Conservation (phyloP, 2,113 vertebrate species). For the Calyptomena viridis region DNA sequence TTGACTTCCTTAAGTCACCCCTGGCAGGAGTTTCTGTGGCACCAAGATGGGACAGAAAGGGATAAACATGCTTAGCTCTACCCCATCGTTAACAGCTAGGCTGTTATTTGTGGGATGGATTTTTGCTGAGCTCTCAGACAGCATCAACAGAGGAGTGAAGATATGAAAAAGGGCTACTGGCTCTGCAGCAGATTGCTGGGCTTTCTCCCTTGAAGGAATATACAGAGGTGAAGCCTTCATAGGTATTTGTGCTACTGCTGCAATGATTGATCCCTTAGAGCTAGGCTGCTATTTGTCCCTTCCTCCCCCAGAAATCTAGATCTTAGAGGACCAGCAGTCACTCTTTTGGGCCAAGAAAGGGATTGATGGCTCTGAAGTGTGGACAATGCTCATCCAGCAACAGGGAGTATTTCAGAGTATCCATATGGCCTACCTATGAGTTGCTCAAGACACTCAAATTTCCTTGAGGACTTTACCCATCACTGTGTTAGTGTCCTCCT, state of each 20-base stretch:
- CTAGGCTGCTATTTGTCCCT: background rate
- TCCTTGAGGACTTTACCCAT: background rate
- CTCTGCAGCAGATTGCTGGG: background rate
- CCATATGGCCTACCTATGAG: background rate
- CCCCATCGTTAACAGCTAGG: background rate
- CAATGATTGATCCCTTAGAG: background rate
- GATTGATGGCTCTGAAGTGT: background rate
- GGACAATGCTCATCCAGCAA: background rate
- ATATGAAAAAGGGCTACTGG: background rate
- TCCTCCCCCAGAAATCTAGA: background rate
- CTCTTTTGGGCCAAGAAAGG: background rate
- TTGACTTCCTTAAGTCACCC: background rate
- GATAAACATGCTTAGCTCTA: background rate
- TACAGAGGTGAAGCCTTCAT: background rate
- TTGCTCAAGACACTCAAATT: background rate
- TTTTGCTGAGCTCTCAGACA: conserved; percentile 24
- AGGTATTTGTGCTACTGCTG: background rate
- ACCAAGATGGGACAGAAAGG: background rate
- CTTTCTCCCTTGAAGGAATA: background rate
- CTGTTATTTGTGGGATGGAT: conserved; percentile 18
- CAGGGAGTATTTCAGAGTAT: background rate
- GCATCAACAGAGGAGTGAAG: background rate
- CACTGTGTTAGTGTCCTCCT: background rate
- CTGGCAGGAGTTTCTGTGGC: background rate
- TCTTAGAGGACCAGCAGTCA: background rate